Evolutionary conservation across 2,888 invertebrate species (phyloP), one percentile per base, ranked within the genome.

Genomic region (Andrena minutula): DNA sequence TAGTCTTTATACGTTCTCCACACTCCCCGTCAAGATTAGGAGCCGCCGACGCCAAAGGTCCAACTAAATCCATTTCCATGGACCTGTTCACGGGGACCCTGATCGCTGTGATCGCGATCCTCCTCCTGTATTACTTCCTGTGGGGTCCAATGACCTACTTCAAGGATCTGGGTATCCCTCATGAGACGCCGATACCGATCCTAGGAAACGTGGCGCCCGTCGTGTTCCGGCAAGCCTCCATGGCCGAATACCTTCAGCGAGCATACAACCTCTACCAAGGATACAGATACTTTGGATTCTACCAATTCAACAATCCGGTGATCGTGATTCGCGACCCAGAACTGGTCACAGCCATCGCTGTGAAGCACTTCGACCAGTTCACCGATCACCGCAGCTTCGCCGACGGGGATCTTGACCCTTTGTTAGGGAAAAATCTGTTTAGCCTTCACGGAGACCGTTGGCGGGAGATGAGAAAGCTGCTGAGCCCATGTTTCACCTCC

Each of bases 401-500:
- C 8, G 83, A 86, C 53, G 90, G 90, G 16, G 12, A 12, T 0
- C 51, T 64, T 12, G 89, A 90, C 4, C 88, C 87, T 0, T 12
- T 91, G 0, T 85, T 92, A 32, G 86, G 73, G 2, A 89, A 87
- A 0, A 87, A 89, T 35, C 68, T 91, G 0, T 89, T 91, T 53
- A 81, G 79, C 0, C 65, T 91, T 0, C 77, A 71, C 1, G 95
- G 94, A 12, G 94, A 95, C n/a, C 8, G 20, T 3, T 53, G 53
- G 23, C n/a, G 7, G 53, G 10, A 53, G 0, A 20, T 20, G 53
- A 53, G 53, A 2, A 20, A 10, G n/a, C 8, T 20, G 7, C n/a
- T 53, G 10, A 20, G 7, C n/a, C n/a, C n/a, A 3, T 3, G 23
- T 1, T 53, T 53, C 7, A 20, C 53, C 0, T n/a, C 20, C n/a